Conservation (phyloP, 2,888 invertebrate species). For the Leptopilina drosophilae region DNA sequence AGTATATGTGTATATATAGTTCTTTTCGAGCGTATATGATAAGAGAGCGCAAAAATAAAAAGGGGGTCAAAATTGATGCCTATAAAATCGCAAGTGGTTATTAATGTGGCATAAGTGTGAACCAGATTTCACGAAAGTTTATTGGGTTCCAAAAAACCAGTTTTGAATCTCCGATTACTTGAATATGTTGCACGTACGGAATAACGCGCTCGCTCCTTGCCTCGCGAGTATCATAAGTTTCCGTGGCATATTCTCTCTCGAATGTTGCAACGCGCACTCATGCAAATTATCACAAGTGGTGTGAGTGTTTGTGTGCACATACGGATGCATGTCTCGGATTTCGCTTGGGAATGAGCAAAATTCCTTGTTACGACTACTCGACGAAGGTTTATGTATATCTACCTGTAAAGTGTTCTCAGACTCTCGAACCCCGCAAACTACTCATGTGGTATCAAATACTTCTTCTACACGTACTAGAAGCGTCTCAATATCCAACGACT, state of each 20-base stretch:
- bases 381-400: slow-evolving; percentile 31
- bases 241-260: neutral
- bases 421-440: slow-evolving; percentile 12
- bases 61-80: slow-evolving; percentile 44
- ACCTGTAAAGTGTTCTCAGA: slow-evolving; percentile 22
- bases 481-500: slow-evolving; percentile 36
- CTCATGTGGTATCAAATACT: slow-evolving; percentile 22
- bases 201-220: neutral
- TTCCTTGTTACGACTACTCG: slow-evolving; percentile 28
- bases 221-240: slow-evolving; percentile 16
- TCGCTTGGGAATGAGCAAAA: slow-evolving; percentile 36
- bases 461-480: slow-evolving; percentile 19
- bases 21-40: neutral
- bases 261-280: slow-evolving; percentile 10
- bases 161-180: slow-evolving; percentile 56
- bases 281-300: neutral
- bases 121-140: slow-evolving; percentile 65
- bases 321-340: slow-evolving; percentile 34
- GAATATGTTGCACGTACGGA: slow-evolving; percentile 20
- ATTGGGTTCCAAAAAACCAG: slow-evolving; percentile 56
- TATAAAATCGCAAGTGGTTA: slow-evolving; percentile 50
- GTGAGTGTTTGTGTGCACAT: neutral
- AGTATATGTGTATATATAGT: neutral
- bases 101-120: slow-evolving; percentile 49
- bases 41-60: neutral